Base-by-base conservation (phyloP, 1,140 invertebrate genomes). In the Panagrolaimus sp. region DNA sequence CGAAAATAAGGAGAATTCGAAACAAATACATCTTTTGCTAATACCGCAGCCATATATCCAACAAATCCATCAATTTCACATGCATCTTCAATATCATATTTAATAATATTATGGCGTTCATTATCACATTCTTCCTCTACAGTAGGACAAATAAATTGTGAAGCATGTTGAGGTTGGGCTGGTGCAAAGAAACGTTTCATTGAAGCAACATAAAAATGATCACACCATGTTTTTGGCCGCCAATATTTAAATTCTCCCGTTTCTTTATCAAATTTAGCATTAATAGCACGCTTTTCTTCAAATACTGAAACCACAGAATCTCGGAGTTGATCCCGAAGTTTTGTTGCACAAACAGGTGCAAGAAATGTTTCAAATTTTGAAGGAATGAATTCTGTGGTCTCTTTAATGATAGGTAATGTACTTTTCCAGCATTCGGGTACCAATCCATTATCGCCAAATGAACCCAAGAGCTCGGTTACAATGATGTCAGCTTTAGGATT, bases 381-480 rank as follows among this genome's bases (percentile, higher is more conserved):
- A 11, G 51, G 51, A 16, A 57, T 57, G 51, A 20, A 25, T 16
- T 25, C 20, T 5, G 51, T 57, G 27, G 14, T 11, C n/a, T 20
- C 9, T 20, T n/a, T 20, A 2, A 57, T 1, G 20, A 57, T 57
- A 14, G 11, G 51, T 3, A 4, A 27, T 0, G 51, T 8, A n/a
- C 16, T 9, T 25, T n/a, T 27, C 51, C 51, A 57, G 85, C 96
- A 98, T 85, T 99, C 96, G 0, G 96, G 96, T 0, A 92, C 96
- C 0, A 98, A 87, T 86, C 98, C 96, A 84, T 98, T 99, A 83
- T 98, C 95, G 23, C 93, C 93, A 87, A 98, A 97, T 7, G 94
- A 98, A 5, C 96, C 91, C 9, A 99, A 86, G 14, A 99, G 85
- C 86, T 99, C 96, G 7, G 93, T 97, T 0, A 98, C 90, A 43